Base-by-base conservation (phyloP, 2,113 vertebrate species). In the Scatophagus argus region DNA sequence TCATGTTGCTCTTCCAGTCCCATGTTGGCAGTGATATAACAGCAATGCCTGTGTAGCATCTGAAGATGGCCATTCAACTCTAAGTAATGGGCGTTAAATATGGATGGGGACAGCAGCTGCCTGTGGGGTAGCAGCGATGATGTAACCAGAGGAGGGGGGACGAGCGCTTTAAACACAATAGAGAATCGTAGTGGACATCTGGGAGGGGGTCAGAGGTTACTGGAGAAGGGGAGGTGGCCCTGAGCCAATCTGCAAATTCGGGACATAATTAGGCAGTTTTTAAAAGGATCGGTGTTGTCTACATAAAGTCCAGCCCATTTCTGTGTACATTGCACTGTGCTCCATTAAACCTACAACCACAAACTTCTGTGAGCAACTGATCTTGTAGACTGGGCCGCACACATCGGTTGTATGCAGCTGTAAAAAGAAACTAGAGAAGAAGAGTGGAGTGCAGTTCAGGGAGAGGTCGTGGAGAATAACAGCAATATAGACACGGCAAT, bases 21-120 rank as follows among this genome's bases (percentile, higher is more conserved):
- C 67, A 34, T 47, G 61, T 66, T 59, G 25, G 54, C 61, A 74
- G 7, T 68, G 58, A 89, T 63, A 72, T 52, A 84, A 77, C 60
- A 63, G 74, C 12, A 60, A 2, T 39, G 60, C 21, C 70, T 56
- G 62, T 25, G 72, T 29, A 68, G 76, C 62, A 29, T 85, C 65
- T 85, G 67, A 86, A 74, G 82, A 84, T 70, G 36, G 46, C 49
- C 72, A 71, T 74, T 88, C 82, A 83, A 86, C 70, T 91, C 76
- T 60, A 68, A 76, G 88, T 86, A 91, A 89, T 72, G 80, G 61
- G 21, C 52, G 17, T 89, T 89, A 89, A 91, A 91, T 80, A 89
- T 90, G 87, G 84, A 91, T 84, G 81, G 76, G 65, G 78, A 82
- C 74, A 80, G 88, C 91, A 91, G 91, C 87, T 92, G 91, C 83